Evolutionary conservation across 2,888 invertebrate species (phyloP), one percentile per base, ranked within the genome.

Genomic region (Cataglyphis albicans): DNA sequence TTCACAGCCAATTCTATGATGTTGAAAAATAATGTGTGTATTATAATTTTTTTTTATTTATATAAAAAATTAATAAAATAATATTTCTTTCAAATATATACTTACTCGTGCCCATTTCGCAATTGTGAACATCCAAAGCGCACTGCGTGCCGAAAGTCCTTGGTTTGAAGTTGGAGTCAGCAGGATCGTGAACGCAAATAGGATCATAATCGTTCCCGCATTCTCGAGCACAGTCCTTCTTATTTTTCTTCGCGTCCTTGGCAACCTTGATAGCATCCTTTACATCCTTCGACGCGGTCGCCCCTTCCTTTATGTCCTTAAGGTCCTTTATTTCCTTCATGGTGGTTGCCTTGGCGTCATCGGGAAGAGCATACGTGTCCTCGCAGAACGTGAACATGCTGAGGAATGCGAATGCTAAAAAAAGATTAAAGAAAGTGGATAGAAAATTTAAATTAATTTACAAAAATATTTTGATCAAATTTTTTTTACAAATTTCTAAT

Each of bases 91-190:
- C 3, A 0, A 7, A 6, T n/a, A 9, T 32, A 21, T 35, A 95
- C 96, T 95, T 93, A 97, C 97, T 96, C 67, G 96, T 96, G 90
- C 96, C 96, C 90, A 96, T 95, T 91, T 97, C 96, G 94, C 97
- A 97, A 90, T 97, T 97, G 93, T 96, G 95, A 89, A 96, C 96
- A 84, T 96, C 95, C 94, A 97, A 94, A 65, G 96, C 96, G 92
- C 97, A 97, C 86, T 95, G 95, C 91, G 95, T 96, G 86, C 96
- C 96, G 88, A 97, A 97, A 0, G 96, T 96, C 91, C 94, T 96
- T 93, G 92, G 96, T 55, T 94, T 95, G 52, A 88, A 86, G 91
- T 83, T 96, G 95, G 87, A 95, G 72, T 94, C 95, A 0, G 95
- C 95, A 9, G 95, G 95, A 91, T 96, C 96, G 84, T 96, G 96